These are phyloP conservation scores for Megaleporinus macrocephalus DNA, from an alignment of 2,113 vertebrate species.

Conservation along the genomic window DNA sequence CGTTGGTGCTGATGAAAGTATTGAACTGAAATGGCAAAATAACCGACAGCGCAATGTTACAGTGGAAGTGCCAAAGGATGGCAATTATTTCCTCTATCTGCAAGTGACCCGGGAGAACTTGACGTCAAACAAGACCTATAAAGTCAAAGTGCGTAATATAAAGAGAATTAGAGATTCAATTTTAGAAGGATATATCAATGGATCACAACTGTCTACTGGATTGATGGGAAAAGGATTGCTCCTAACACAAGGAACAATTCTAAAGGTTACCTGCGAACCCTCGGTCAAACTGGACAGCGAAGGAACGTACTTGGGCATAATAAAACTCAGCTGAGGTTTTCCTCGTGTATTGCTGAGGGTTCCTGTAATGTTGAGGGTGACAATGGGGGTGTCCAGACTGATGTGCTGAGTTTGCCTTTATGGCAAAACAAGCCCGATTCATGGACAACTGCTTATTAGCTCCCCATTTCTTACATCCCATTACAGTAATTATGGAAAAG, in stretches of 20 bases:
- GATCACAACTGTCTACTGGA: slow-evolving; percentile 54
- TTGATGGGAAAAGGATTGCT: slow-evolving; percentile 50
- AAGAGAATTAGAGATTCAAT: accelerated
- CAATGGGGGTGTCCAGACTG: not conserved
- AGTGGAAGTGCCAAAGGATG: slow-evolving; percentile 42
- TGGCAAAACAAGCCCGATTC: not conserved
- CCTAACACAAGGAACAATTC: not conserved
- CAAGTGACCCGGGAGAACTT: slow-evolving; percentile 38
- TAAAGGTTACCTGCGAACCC: not conserved
- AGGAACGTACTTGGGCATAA: slow-evolving; percentile 30
- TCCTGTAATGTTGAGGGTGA: not conserved
- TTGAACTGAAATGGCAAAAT: not conserved
- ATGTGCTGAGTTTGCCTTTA: not conserved
- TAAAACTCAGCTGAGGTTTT: not conserved
- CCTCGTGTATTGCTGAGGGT: not conserved
- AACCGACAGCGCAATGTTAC: accelerated
- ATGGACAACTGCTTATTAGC: not conserved
- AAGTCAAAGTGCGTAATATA: not conserved
- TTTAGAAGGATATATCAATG: not conserved
- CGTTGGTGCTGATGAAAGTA: not conserved
- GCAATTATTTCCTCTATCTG: slow-evolving; percentile 67
- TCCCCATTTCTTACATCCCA: not conserved
- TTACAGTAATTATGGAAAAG: not conserved
- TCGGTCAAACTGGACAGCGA: not conserved
- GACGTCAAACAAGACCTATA: accelerated